Base-by-base conservation (phyloP, 1,140 invertebrate species). In the Ericerus pela region DNA sequence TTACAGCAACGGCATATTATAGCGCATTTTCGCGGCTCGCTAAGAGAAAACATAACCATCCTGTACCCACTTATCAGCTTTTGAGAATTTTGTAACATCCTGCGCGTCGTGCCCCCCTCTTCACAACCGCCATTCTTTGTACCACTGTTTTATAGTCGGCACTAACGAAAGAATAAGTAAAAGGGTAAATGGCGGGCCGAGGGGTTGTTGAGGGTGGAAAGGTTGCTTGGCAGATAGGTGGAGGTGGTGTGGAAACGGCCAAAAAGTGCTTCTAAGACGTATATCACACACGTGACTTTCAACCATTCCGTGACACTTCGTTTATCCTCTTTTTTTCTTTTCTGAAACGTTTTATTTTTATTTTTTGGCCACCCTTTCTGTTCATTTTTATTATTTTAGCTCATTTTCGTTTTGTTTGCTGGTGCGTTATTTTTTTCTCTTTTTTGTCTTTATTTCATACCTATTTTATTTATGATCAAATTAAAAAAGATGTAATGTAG, bases 61-160 rank as follows among this genome's bases (percentile, higher is more conserved):
- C 41, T 47, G 41, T 47, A 47, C 41, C 41, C 41, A 47, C 41
- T 47, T 47, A 47, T 47, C 41, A 47, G 41, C 41, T 47, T n/a
- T 47, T 47, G 41, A 47, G 41, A 47, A 47, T 47, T 47, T 47
- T 14, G 41, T 47, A 24, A 47, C 41, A 47, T 47, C 41, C 41
- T 47, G 41, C 20, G 26, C 20, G 16, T 16, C 41, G 16, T 24
- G 10, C 10, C 2, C 41, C 8, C 26, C 41, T 14, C 14, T 18
- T 18, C 20, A 6, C 20, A 14, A 16, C 36, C 20, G 14, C 20
- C 36, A 16, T 5, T 38, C 14, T 38, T 5, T 38, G n/a, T 41
- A 18, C n/a, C 6, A 4, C 37, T 18, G 14, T 41, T 41, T 41
- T 41, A 41, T 41, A 8, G 6, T 41, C 37, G 37, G 20, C 37